A percentile compares a stretch with the other conserved stretches of the same genome.
phyloP scores from a whole-genome alignment of 2,113 vertebrate species.

The Azemiops feae region DNA sequence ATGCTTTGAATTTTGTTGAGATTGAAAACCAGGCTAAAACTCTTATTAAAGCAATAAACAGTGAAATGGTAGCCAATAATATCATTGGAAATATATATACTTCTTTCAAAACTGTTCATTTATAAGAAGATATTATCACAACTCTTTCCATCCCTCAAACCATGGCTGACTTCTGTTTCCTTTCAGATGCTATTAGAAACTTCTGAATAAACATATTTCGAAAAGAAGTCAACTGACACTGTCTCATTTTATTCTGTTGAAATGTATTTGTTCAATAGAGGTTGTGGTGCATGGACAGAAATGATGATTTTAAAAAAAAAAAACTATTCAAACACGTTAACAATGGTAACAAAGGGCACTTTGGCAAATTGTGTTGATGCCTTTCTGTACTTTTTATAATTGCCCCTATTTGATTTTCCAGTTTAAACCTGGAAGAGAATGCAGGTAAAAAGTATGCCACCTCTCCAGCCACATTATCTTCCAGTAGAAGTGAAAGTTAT shows the following conservation, averaged over 20 bases:
- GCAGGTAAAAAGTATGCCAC: constrained; percentile 56
- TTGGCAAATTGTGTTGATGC: neutral
- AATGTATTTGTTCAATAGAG: neutral
- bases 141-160: neutral
- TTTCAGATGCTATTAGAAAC: constrained; percentile 33
- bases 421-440: constrained; percentile 40
- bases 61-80: constrained; percentile 24
- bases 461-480: constrained; percentile 41
- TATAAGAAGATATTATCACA: neutral
- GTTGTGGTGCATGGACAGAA: neutral
- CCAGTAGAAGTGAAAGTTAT: constrained; percentile 50
- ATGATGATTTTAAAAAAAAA: neutral
- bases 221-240: constrained; percentile 14
- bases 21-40: neutral
- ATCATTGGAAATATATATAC: constrained; percentile 10
- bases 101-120: constrained; percentile 1
- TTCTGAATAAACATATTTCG: neutral
- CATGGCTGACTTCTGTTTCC: constrained; percentile 10
- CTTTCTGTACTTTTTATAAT: constrained; percentile 29
- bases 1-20: neutral
- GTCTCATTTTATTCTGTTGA: constrained; percentile 24
- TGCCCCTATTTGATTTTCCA: constrained; percentile 49
- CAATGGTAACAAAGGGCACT: constrained; percentile 8
- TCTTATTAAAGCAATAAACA: constrained; percentile 21
- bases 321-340: neutral